phyloP scores from a whole-genome alignment of 2,113 vertebrate species.

The Rhinichthys klamathensis region DNA sequence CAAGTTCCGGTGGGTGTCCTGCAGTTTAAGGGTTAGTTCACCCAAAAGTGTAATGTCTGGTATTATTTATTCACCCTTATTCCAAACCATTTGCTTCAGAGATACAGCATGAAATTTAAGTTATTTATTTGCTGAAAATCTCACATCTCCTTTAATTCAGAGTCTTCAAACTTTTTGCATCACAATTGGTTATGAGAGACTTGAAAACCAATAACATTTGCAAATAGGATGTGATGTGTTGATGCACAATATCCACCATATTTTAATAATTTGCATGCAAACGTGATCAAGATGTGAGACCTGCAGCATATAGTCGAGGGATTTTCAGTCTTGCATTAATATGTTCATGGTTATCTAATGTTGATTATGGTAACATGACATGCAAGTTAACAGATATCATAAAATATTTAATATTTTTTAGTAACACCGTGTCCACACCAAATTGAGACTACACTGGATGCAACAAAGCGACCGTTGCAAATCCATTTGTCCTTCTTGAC shows the following conservation, averaged over 20 bases:
- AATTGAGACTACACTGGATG: no score
- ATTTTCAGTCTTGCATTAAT: background rate
- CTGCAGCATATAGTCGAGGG: background rate
- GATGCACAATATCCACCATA: background rate
- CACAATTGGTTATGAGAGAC: background rate
- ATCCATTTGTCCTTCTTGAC: no score
- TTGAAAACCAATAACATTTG: background rate
- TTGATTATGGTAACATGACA: no score
- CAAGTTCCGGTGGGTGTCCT: conserved; percentile 84
- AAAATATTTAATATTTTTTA: no score
- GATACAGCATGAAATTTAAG: background rate
- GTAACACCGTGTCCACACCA: no score
- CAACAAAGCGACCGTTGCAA: no score
- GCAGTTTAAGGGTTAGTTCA: background rate
- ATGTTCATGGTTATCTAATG: no score
- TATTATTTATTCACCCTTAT: background rate
- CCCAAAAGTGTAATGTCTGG: background rate
- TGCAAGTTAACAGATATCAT: no score
- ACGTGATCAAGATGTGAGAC: background rate
- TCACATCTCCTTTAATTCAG: no score
- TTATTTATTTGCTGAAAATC: no score
- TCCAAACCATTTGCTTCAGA: background rate
- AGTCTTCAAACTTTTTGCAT: background rate
- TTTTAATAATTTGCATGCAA: background rate
- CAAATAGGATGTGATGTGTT: background rate